Percentiles rank a stretch among this genome's conserved stretches.
Evolutionary conservation across 37 sponge, comb jelly and placozoan species (phyloP).

Genomic region (Halisarca cf. caerulea): DNA sequence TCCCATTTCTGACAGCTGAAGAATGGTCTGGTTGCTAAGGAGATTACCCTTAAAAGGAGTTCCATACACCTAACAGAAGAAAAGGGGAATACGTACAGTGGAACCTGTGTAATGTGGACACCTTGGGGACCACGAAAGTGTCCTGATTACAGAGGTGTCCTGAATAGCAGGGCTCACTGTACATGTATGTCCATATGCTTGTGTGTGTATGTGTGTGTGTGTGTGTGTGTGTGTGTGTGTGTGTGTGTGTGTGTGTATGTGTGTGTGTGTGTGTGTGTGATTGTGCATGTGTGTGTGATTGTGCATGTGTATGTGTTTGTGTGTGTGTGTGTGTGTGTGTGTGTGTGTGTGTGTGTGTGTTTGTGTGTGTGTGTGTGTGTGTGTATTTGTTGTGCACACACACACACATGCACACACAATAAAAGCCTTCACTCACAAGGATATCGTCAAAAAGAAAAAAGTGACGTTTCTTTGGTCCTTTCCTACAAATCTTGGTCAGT

Average conservation of each 20-base stretch:
- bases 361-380: neutral
- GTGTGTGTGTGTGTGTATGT: too few species aligned
- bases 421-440: conserved; percentile 44
- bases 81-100: too few species aligned
- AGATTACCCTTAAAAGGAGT: conserved; percentile 46
- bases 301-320: neutral
- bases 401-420: too few species aligned
- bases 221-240: too few species aligned
- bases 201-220: too few species aligned
- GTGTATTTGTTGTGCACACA: neutral
- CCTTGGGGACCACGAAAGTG: too few species aligned
- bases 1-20: conserved; percentile 68
- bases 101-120: too few species aligned
- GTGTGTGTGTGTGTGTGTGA: conserved; percentile 1
- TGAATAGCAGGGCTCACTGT: too few species aligned
- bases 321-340: too few species aligned
- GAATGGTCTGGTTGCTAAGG: conserved; percentile 71
- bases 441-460: conserved; percentile 88
- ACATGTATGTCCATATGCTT: too few species aligned
- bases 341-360: conserved; percentile 1
- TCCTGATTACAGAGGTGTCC: too few species aligned
- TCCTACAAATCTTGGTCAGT: conserved; percentile 77
- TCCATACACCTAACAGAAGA: conserved; percentile 63
- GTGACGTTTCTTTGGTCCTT: conserved; percentile 77
- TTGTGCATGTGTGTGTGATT: neutral